A percentile compares a stretch with the other conserved stretches of the same genome.
phyloP scores from a whole-genome alignment of 2,113 vertebrate species.

The Muntiacus reevesi region DNA sequence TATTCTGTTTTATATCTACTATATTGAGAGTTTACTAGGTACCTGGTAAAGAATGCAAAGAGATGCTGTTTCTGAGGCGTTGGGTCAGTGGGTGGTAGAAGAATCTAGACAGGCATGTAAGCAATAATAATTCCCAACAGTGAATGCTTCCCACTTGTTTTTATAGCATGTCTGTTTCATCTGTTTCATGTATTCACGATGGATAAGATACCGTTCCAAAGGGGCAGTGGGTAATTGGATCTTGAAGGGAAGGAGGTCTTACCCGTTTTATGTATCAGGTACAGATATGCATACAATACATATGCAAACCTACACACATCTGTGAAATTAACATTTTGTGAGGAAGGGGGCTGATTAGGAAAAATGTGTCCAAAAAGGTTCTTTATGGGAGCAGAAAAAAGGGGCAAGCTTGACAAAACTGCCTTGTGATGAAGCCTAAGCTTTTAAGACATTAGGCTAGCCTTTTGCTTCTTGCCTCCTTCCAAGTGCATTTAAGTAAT shows the following conservation, averaged over 20 bases:
- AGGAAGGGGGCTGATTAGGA: background rate
- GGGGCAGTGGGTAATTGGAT: background rate
- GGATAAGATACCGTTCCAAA: background rate
- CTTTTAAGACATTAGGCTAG: background rate
- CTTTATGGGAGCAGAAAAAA: background rate
- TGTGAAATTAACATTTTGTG: background rate
- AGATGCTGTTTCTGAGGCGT: background rate
- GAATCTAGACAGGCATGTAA: background rate
- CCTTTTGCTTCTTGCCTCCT: background rate
- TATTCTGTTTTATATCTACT: background rate
- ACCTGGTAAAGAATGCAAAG: no score
- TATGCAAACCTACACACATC: rapidly evolving
- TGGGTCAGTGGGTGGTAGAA: background rate
- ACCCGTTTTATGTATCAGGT: background rate
- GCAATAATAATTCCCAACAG: background rate
- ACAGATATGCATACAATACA: no score
- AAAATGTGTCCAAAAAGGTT: background rate
- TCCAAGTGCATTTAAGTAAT: background rate
- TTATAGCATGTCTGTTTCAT: background rate
- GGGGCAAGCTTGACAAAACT: background rate
- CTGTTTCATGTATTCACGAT: background rate
- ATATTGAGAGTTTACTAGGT: background rate
- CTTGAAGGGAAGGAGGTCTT: background rate
- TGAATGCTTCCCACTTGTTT: background rate
- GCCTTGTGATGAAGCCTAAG: background rate